These are phyloP conservation scores for Synanceia verrucosa DNA, from an alignment of 2,797 vertebrate genomes.

Conservation along the genomic window DNA sequence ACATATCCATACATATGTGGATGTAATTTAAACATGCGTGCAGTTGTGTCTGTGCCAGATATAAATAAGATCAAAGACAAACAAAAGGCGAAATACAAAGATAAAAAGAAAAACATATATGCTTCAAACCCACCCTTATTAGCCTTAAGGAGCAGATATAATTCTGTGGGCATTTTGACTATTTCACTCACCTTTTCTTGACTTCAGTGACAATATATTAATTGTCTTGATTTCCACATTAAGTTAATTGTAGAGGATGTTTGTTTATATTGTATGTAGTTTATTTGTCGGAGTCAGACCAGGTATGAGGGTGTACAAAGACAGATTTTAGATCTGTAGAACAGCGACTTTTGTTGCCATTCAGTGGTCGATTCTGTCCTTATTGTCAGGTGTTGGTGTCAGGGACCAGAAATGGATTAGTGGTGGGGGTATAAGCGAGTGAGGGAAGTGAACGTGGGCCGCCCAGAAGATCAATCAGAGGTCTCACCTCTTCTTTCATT, in stretches of 20 bases:
- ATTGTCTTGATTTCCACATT: constrained; percentile 19
- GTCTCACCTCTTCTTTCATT: constrained; percentile 56
- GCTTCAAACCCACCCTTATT: too few species aligned
- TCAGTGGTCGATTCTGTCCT: neutral
- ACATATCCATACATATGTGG: neutral
- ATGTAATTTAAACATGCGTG: neutral
- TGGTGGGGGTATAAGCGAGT: constrained; percentile 2
- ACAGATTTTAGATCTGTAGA: neutral
- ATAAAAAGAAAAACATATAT: too few species aligned
- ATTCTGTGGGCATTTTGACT: neutral
- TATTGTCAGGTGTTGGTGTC: constrained; percentile 6
- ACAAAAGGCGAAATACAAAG: too few species aligned
- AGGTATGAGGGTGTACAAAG: neutral
- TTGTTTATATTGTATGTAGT: neutral
- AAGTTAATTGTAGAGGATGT: neutral
- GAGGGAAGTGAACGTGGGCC: constrained; percentile 12
- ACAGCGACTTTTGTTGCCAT: neutral
- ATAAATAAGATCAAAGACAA: too few species aligned
- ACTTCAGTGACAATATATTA: constrained; percentile 2
- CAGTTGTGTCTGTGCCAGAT: constrained; percentile 2
- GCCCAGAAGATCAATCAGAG: constrained; percentile 49
- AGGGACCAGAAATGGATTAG: constrained; percentile 44
- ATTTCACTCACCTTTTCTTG: constrained; percentile 13
- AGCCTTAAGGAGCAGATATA: too few species aligned
- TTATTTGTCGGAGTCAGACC: neutral